Conservation (phyloP, 2,113 vertebrate genomes). For the Pollachius pollachius region DNA sequence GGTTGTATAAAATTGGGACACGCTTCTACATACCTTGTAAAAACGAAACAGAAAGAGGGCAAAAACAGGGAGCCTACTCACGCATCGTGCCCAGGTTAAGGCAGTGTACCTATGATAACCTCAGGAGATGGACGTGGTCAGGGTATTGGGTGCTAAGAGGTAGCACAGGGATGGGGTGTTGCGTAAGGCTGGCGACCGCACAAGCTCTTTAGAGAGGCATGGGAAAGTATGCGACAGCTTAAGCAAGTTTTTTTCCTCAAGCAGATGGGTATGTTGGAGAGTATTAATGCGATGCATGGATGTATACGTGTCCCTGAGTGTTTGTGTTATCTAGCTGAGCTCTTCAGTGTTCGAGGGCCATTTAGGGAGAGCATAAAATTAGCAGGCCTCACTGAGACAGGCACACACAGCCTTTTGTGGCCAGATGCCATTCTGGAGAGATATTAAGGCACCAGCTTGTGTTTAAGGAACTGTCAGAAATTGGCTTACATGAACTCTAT, state of each 20-base stretch:
- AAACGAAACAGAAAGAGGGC: conserved; percentile 54
- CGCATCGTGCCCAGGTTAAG: conserved; percentile 60
- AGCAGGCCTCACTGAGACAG: conserved; percentile 41
- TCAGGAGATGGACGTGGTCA: conserved; percentile 23
- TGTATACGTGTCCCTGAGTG: conserved; percentile 2
- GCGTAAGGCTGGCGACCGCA: conserved; percentile 27
- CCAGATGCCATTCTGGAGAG: conserved; percentile 54
- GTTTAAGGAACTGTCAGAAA: conserved; percentile 63
- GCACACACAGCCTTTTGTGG: conserved; percentile 23
- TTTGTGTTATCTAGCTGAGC: conserved; percentile 27
- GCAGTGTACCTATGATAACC: conserved; percentile 40
- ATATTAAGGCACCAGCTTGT: conserved; percentile 35
- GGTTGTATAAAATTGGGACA: conserved; percentile 69
- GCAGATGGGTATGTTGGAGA: conserved; percentile 17
- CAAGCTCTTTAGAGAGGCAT: conserved; percentile 18
- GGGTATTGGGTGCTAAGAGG: not conserved
- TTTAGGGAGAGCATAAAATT: conserved; percentile 46
- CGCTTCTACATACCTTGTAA: conserved; percentile 68
- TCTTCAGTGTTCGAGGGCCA: conserved; percentile 34
- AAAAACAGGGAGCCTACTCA: conserved; percentile 62
- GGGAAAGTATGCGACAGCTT: conserved; percentile 1
- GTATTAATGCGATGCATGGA: not conserved
- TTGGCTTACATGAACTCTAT: conserved; percentile 53
- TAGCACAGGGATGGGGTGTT: not conserved
- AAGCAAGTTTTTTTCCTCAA: too few relatives aligned